These are phyloP conservation scores for Drosophila mojavensis DNA, from an alignment of 1,140 invertebrate species.

Conservation along the genomic window DNA sequence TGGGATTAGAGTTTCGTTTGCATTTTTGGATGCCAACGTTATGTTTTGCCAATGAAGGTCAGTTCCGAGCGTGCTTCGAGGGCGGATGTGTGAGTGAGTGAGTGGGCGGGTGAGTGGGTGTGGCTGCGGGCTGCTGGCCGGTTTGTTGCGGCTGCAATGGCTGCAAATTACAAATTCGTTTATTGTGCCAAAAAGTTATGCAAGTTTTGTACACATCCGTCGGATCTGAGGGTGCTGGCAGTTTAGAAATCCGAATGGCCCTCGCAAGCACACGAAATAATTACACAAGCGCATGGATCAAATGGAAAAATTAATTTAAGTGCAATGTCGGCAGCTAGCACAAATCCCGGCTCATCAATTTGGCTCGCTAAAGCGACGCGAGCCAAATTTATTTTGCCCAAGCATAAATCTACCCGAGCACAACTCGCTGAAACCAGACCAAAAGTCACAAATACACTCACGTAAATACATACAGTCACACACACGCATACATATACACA, in stretches of 20 bases:
- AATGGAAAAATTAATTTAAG: constrained; percentile 60
- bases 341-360: constrained; percentile 75
- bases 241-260: constrained; percentile 59
- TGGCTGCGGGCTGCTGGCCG: neutral
- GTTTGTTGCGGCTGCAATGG: constrained; percentile 14
- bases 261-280: constrained; percentile 65
- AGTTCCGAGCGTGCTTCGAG: constrained; percentile 19
- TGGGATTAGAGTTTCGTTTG: constrained; percentile 72
- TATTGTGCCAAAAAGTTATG: constrained; percentile 54
- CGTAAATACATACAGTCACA: constrained; percentile 7
- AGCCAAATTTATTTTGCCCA: constrained; percentile 65
- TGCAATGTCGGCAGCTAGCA: constrained; percentile 51
- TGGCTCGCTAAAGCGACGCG: constrained; percentile 49
- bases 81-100: neutral
- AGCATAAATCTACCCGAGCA: constrained; percentile 62
- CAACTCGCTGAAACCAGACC: constrained; percentile 46
- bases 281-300: constrained; percentile 50
- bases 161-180: constrained; percentile 54
- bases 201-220: constrained; percentile 42
- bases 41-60: constrained; percentile 58
- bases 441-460: constrained; percentile 43
- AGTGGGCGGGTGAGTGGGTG: constrained; percentile 1
- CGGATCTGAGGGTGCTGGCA: constrained; percentile 42
- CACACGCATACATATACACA: constrained; percentile 26
- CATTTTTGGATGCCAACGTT: constrained; percentile 39